Evolutionary conservation across 2,113 vertebrate species (phyloP), one percentile per base, ranked within the genome.

Genomic region (Synodontis membranacea): DNA sequence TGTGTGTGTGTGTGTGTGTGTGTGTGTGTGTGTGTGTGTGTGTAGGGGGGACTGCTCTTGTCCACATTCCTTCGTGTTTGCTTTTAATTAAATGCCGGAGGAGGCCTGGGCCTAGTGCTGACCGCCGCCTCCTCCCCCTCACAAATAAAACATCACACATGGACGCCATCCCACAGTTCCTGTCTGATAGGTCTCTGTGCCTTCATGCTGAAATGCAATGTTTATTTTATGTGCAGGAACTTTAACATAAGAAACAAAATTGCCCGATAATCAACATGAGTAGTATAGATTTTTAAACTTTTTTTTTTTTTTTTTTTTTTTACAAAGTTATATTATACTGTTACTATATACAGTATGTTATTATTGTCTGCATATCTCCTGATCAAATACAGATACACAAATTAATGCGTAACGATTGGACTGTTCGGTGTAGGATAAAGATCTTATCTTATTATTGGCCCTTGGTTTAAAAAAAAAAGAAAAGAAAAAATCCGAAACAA

Each of bases 81-180:
- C 84, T 89, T 88, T 91, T 91, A 88, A 90, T 90, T 87, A 90
- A 88, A 87, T 21, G 46, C 83, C 52, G 17, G 39, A 58, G 74
- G 80, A 88, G 79, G 21, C 31, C 28, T 31, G 58, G 58, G 39
- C 48, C 60, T n/a, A 1, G 42, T 19, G 17, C 66, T 74, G 84
- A 76, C 74, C 19, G 14, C 44, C 80, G 17, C 54, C 70, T 66
- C 75, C 80, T 75, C 66, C 82, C 37, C 9, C 52, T 50, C 25
- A 15, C 64, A 86, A 80, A 87, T 84, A 75, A 82, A 85, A 52
- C 37, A 64, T 70, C 46, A 66, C 21, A 58, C 54, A 62, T 28
- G 19, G n/a, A 68, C 52, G 28, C 68, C 54, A 56, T 28, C 52
- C 11, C 46, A 23, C 44, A 75, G 8, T 42, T 72, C 37, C 37